Percentiles rank a stretch among this genome's conserved stretches.
phyloP scores from a whole-genome alignment of 2,797 vertebrate genomes.

The Hapalemur alaotrensis region DNA sequence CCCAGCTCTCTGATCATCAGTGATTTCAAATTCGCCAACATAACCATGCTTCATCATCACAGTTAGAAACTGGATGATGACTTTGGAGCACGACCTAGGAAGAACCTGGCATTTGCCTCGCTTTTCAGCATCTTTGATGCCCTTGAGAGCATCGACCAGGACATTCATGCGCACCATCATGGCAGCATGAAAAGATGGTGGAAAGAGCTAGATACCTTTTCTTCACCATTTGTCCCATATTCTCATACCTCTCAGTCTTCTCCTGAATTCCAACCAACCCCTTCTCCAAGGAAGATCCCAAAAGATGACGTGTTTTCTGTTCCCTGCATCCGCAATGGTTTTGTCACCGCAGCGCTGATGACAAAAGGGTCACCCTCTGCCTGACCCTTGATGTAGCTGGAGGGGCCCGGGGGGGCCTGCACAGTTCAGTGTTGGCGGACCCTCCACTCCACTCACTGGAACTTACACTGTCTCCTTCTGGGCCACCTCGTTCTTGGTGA shows the following conservation, averaged over 20 bases:
- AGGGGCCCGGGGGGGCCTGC: not conserved
- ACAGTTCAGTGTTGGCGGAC: accelerated
- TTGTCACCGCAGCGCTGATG: no score
- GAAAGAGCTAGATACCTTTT: not conserved
- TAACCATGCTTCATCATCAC: not conserved
- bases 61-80: not conserved
- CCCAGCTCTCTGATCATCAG: not conserved
- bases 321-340: not conserved
- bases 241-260: no score
- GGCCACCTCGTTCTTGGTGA: not conserved
- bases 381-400: not conserved
- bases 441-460: not conserved
- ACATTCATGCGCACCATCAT: not conserved
- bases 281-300: not conserved
- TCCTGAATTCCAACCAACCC: not conserved
- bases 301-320: accelerated
- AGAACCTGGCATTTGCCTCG: not conserved
- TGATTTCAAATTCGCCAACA: not conserved
- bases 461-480: no score
- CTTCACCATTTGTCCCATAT: not conserved
- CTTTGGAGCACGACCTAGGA: not conserved
- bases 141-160: not conserved
- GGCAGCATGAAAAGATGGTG: not conserved
- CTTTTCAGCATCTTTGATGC: not conserved
- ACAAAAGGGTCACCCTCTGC: not conserved